Evolutionary conservation across 2,113 vertebrate species (phyloP), one percentile per base, ranked within the genome.

Genomic region (Zootoca vivipara): DNA sequence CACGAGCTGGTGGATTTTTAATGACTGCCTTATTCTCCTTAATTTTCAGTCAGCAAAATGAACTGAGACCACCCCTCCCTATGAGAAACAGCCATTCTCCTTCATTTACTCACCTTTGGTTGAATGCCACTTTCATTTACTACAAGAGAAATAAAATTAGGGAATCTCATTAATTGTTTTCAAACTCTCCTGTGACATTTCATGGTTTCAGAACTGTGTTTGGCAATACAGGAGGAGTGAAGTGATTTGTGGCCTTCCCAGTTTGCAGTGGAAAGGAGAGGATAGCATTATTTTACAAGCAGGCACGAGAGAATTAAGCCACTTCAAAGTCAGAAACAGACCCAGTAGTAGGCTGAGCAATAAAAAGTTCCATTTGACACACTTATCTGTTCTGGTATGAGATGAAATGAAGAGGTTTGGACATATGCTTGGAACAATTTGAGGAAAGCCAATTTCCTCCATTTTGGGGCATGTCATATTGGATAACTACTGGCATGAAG

Each of bases 1-100:
- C 77, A 86, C 28, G 0, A 0, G 77, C 82, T 82, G 80, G 89
- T 40, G 84, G 75, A 81, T 84, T 82, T 82, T 65, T 86, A 90
- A 90, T 88, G 87, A 88, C 72, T 87, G n/a, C 86, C 83, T 64
- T 62, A 5, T 82, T 83, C 18, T 89, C 85, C 89, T 89, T 89
- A 0, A 88, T 90, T 90, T 90, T 40, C 87, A 80, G 30, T 89
- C 72, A 77, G 40, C 82, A 92, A 88, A 92, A n/a, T 7, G 46
- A 77, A 74, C 18, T 72, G 33, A 52, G 18, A 85, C 24, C 28
- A 13, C 62, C 81, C 64, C 33, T 62, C 10, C 24, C 81, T 86
- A 86, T 79, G 0, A 2, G 69, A 86, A 67, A 75, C 42, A 87
- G 85, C 42, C 52, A 35, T 35, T 7, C 46, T 10, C 33, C 64